Conservation (phyloP, 2,797 vertebrate genomes). For the Brachyalestes nurse region DNA sequence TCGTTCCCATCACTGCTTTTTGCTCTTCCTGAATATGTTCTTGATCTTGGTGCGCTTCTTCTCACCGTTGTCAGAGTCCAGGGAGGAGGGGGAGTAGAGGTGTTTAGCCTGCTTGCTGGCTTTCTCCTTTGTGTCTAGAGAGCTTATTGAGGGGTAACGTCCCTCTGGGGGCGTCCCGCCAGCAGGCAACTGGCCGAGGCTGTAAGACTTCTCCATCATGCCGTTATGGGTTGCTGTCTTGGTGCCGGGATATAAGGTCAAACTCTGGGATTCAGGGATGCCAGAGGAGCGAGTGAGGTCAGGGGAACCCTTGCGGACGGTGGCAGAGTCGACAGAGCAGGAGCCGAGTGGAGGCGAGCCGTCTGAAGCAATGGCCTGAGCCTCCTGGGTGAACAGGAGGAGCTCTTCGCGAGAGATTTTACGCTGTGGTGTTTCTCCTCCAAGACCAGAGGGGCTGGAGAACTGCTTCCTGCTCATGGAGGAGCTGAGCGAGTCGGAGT, state of each 20-base stretch:
- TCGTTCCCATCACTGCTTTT: conserved; percentile 56
- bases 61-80: conserved; percentile 93
- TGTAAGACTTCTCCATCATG: conserved; percentile 97
- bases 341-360: conserved; percentile 72
- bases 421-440: conserved; percentile 84
- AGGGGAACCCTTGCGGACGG: conserved; percentile 85
- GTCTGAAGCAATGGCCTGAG: conserved; percentile 80
- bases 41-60: conserved; percentile 98
- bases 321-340: conserved; percentile 82
- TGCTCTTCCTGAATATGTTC: conserved; percentile 97
- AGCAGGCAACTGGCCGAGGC: conserved; percentile 90
- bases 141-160: conserved; percentile 86
- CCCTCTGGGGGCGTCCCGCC: conserved; percentile 78
- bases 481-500: conserved; percentile 91
- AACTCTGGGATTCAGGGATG: conserved; percentile 87
- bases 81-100: conserved; percentile 87
- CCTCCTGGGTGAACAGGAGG: conserved; percentile 75
- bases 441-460: conserved; percentile 75
- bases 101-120: conserved; percentile 81
- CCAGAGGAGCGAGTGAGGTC: conserved; percentile 81
- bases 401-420: conserved; percentile 91
- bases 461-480: conserved; percentile 86
- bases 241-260: conserved; percentile 84
- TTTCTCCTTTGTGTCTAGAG: conserved; percentile 85
- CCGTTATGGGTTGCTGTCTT: conserved; percentile 87